phyloP scores from a whole-genome alignment of 2,888 invertebrate species.

The Muschampia plurimacula region DNA sequence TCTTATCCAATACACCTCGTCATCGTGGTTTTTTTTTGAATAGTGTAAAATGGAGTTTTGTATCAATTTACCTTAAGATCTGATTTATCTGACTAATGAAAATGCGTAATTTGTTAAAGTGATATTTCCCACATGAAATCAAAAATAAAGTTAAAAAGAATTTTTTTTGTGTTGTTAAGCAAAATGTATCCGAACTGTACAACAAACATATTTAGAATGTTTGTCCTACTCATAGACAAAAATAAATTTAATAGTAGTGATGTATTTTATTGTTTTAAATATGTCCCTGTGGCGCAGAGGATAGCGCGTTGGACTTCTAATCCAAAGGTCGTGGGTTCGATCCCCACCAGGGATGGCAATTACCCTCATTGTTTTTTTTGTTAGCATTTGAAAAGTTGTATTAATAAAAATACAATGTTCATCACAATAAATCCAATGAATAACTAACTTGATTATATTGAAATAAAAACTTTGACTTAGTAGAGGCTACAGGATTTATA shows the following conservation, averaged over 20 bases:
- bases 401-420: not conserved
- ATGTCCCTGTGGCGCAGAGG: constrained; percentile 94
- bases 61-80: no score
- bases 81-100: no score
- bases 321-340: constrained; percentile 96
- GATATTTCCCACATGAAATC: no score
- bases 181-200: not conserved
- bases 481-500: no score
- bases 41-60: no score
- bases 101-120: no score
- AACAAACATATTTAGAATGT: not conserved
- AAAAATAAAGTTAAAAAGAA: no score
- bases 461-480: no score
- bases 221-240: not conserved
- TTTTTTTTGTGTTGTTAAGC: constrained; percentile 53
- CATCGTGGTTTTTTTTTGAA: no score
- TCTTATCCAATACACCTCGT: no score
- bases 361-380: constrained; percentile 40
- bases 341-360: constrained; percentile 91
- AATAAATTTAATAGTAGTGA: not conserved
- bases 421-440: not conserved
- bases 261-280: constrained; percentile 3
- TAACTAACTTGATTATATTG: no score
- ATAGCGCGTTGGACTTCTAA: constrained; percentile 96
- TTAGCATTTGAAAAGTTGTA: not conserved